Base-by-base conservation (phyloP, 1,140 invertebrate species). In the Paraescarpia echinospica region DNA sequence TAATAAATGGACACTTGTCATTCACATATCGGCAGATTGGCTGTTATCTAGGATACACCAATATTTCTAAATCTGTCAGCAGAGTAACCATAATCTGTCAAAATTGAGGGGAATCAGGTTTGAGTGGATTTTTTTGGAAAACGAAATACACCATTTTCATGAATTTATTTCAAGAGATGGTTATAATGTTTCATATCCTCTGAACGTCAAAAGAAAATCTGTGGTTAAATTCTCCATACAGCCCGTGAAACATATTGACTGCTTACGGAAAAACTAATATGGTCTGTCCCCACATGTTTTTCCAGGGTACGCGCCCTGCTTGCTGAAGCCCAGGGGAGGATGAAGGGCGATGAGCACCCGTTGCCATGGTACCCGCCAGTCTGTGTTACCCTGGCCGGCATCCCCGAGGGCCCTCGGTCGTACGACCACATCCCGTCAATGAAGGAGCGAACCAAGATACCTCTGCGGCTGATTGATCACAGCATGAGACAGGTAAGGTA, bases 321-420 rank as follows among this genome's bases (percentile, higher is more conserved):
- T 51, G 96, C 95, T 92, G 97, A 97, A 91, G 97, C 97, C 41
- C 97, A 98, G 91, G 97, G 97, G 12, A 96, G 98, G 90, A 95
- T 96, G 14, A 94, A 96, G 51, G 96, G 95, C 33, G 96, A 96
- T 33, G 97, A 97, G 94, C 97, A 98, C 94, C 96, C 97, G 34
- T 95, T 98, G 92, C 98, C 97, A 9, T 98, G 97, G 97, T 97
- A 98, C 95, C 97, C 97, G 34, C 97, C 98, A 18, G 96, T 97
- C 12, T 98, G 98, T 95, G 95, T 97, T 93, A 95, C 95, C 27
- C 93, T 96, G 35, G 92, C 95, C 92, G 95, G 95, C 18, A 94
- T 96, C 18, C 94, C 94, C 31, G 95, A 96, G 91, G 95, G 94
- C 35, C 93, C 94, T 14, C 94, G 94, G 89, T 94, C 95, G 0